Base-by-base conservation (phyloP, 2,113 vertebrate genomes). In the Gasterosteus nipponicus region DNA sequence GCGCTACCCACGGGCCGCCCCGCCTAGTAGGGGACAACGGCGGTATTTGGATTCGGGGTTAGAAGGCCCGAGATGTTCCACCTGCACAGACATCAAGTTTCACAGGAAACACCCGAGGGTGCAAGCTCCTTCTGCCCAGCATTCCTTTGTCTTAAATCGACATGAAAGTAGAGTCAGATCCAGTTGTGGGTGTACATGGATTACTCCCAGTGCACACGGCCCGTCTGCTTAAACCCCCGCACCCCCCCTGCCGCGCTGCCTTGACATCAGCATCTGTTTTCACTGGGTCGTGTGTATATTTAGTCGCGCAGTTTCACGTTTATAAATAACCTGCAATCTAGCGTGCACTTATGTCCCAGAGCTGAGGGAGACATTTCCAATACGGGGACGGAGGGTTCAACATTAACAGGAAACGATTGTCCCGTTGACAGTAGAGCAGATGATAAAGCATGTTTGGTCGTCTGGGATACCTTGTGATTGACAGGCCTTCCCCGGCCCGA, bases 311-410 rank as follows among this genome's bases (percentile, higher is more conserved):
- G 73, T 80, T 74, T 69, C 75, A 75, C 58, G 26, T 70, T 81
- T 89, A 87, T 71, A 89, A 87, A 87, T 87, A 89, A 82, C 80
- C 53, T n/a, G 61, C 57, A 76, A 67, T 78, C 66, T 81, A 39
- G 44, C n/a, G 56, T 42, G 22, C 44, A 6, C 18, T 39, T 12
- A 68, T 58, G 33, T 53, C 61, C 46, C 72, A 39, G n/a, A 31
- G 49, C 0, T 26, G 9, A 38, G 0, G 47, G 19, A 14, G 10
- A 46, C 35, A 5, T 2, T 54, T 58, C 10, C 39, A n/a, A 16
- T 54, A 26, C 15, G 38, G 54, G 10, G 35, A 38, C 35, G 6
- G 5, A 38, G 35, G 46, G 18, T 58, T 16, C 64, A 9, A 54
- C 5, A 42, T 63, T 19, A 46, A 42, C 58, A 51, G 33, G 3